Conservation (phyloP, 1,140 invertebrate species). For the Ditylenchus dipsaci region DNA sequence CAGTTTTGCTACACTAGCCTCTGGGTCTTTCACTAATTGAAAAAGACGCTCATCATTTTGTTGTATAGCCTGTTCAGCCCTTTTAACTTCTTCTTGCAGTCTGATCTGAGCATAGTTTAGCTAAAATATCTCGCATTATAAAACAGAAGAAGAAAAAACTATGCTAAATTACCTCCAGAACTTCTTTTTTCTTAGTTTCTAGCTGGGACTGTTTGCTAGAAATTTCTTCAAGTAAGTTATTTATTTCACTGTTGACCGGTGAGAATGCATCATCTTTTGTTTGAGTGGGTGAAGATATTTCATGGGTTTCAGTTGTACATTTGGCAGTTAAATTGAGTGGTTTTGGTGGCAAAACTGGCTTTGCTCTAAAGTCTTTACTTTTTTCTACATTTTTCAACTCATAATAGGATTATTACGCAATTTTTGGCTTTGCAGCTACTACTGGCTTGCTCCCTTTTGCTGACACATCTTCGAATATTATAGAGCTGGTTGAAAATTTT, state of each 20-base stretch:
- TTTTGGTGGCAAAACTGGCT: too few species aligned
- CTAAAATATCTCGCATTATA: neutral
- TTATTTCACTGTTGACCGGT: neutral
- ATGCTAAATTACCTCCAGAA: neutral
- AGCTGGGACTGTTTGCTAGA: neutral
- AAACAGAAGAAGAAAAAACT: neutral
- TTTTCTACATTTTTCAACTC: too few species aligned
- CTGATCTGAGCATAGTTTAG: slow-evolving; percentile 8
- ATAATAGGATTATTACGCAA: neutral
- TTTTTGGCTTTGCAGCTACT: neutral
- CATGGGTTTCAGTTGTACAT: neutral
- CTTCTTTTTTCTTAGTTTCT: neutral
- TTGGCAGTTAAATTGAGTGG: neutral
- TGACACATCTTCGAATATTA: neutral
- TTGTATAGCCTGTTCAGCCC: neutral
- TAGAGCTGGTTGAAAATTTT: neutral
- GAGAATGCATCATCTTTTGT: neutral
- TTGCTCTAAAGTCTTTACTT: too few species aligned
- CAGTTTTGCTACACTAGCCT: slow-evolving; percentile 16
- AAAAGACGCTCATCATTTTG: slow-evolving; percentile 18
- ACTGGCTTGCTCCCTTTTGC: neutral
- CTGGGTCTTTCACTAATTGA: neutral
- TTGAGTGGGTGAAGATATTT: neutral
- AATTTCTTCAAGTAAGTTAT: neutral
- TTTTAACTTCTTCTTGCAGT: slow-evolving; percentile 7